Percentiles rank a stretch among this genome's conserved stretches.
phyloP scores from a whole-genome alignment of 2,888 invertebrate species.

The Caenorhabditis panamensis region DNA sequence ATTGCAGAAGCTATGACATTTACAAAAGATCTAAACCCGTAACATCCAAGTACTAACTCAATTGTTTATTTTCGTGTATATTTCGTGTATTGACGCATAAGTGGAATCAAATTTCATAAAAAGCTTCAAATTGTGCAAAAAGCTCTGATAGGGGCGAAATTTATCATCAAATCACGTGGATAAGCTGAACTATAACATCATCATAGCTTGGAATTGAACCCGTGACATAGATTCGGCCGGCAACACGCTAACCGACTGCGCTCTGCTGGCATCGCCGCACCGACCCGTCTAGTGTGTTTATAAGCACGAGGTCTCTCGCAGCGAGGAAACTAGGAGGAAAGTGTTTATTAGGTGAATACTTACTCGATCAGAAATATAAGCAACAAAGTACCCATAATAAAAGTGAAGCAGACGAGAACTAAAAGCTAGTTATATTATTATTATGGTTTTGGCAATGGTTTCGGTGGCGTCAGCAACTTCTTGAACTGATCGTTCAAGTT shows the following conservation, averaged over 20 bases:
- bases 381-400: slow-evolving; percentile 51
- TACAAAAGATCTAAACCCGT: slow-evolving; percentile 44
- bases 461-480: slow-evolving; percentile 54
- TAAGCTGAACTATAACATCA: slow-evolving; percentile 65
- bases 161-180: slow-evolving; percentile 55
- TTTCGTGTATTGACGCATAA: background rate
- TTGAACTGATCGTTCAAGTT: slow-evolving; percentile 61
- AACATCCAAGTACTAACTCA: slow-evolving; percentile 13
- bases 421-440: slow-evolving; percentile 1
- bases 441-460: slow-evolving; percentile 31
- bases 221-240: background rate
- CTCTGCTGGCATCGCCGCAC: slow-evolving; percentile 20
- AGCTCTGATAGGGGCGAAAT: slow-evolving; percentile 66
- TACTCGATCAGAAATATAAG: slow-evolving; percentile 31
- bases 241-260: slow-evolving; percentile 37
- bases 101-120: background rate
- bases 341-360: slow-evolving; percentile 29
- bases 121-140: slow-evolving; percentile 3
- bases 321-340: background rate
- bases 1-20: background rate
- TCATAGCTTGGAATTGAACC: slow-evolving; percentile 56
- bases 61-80: background rate
- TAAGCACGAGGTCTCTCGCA: background rate
- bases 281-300: background rate
- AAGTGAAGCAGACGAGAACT: background rate